A percentile compares a stretch with the other conserved stretches of the same genome.
Evolutionary conservation across 2,797 vertebrate genomes (phyloP).

Genomic region (Xiphophorus birchmanni): DNA sequence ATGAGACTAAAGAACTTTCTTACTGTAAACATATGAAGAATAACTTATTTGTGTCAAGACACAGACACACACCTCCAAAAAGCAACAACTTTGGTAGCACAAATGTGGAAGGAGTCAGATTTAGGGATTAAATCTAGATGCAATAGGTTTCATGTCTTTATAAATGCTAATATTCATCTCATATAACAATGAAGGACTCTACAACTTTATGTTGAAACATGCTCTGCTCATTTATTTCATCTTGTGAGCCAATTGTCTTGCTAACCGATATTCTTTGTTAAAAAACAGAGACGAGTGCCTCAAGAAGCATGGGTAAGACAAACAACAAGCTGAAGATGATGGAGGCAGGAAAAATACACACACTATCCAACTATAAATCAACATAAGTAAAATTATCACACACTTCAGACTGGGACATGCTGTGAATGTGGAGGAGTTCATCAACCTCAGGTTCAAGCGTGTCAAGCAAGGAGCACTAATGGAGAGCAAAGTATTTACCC

Average conservation of each 20-base stretch:
- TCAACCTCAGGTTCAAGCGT: not conserved
- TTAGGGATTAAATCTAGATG: not conserved
- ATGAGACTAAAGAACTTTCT: not conserved
- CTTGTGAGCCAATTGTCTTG: not conserved
- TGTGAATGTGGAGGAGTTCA: not conserved
- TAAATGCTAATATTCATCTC: not conserved
- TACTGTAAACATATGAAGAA: not conserved
- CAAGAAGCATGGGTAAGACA: not conserved
- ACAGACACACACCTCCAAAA: not conserved
- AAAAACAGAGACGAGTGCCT: not conserved
- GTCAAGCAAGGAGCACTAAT: not conserved
- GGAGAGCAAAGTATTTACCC: not conserved
- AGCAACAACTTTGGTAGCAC: not conserved
- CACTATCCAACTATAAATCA: not conserved
- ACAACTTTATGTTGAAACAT: not conserved
- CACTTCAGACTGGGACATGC: not conserved
- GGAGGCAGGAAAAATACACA: not conserved
- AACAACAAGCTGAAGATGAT: not conserved
- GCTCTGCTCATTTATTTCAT: not conserved
- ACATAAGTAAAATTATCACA: not conserved
- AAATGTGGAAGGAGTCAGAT: not conserved
- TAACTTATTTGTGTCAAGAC: not conserved
- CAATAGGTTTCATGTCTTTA: not conserved
- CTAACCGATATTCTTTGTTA: not conserved
- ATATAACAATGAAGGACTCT: not conserved